These are phyloP conservation scores for Drosophila prolongata DNA, from an alignment of 2,888 invertebrate species.

Conservation along the genomic window DNA sequence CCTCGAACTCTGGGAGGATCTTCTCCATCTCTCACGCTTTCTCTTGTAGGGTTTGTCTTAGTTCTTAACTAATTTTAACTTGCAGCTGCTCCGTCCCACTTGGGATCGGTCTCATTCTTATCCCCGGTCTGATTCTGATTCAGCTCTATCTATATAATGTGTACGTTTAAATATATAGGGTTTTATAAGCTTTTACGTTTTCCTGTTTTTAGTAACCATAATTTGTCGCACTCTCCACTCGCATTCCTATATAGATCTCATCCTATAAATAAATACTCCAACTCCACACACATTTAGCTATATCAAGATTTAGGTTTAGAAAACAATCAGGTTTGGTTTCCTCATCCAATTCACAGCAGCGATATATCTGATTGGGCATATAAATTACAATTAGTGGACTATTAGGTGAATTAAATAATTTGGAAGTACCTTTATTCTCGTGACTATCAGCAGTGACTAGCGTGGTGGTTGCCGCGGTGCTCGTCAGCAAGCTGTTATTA, in stretches of 20 bases:
- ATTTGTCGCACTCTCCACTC: slow-evolving; percentile 66
- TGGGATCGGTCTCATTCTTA: slow-evolving; percentile 14
- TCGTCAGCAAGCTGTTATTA: slow-evolving; percentile 84
- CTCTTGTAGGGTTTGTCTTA: slow-evolving; percentile 65
- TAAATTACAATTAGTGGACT: neutral
- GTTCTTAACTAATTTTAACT: slow-evolving; percentile 75
- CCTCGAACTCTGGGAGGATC: slow-evolving; percentile 30
- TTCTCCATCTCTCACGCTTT: slow-evolving; percentile 20
- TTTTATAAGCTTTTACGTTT: slow-evolving; percentile 73
- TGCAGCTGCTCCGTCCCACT: slow-evolving; percentile 52
- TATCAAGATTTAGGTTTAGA: slow-evolving; percentile 68
- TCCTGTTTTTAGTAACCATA: slow-evolving; percentile 80
- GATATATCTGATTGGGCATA: slow-evolving; percentile 75
- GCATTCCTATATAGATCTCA: slow-evolving; percentile 51
- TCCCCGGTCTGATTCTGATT: slow-evolving; percentile 44
- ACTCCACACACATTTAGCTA: slow-evolving; percentile 78
- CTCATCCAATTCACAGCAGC: slow-evolving; percentile 83
- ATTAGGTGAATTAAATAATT: neutral
- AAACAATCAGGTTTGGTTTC: slow-evolving; percentile 74
- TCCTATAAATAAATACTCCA: slow-evolving; percentile 79
- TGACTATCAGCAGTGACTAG: slow-evolving; percentile 85
- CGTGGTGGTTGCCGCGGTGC: slow-evolving; percentile 82
- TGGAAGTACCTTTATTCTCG: slow-evolving; percentile 83
- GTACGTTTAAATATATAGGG: slow-evolving; percentile 65
- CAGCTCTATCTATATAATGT: slow-evolving; percentile 47